Evolutionary conservation across 2,797 vertebrate species (phyloP), one percentile per base, ranked within the genome.

Genomic region (Myiothlypis coronata): DNA sequence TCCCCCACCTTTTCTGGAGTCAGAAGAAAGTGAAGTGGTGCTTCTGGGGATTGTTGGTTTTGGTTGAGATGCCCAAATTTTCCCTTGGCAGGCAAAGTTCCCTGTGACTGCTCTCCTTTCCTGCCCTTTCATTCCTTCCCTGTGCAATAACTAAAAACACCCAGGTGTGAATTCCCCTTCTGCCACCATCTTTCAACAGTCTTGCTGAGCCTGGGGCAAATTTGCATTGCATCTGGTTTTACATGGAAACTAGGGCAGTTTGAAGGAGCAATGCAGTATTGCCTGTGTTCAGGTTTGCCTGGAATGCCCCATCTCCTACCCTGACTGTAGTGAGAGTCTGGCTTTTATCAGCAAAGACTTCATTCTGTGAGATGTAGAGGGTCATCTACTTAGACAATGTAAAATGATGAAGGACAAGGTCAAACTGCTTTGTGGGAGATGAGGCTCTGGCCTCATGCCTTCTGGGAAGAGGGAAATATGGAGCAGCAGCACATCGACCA

Each of bases 311-410:
- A 2, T 67, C 19, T 86, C 0, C 2, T 20, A 44, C 19, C 4
- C 23, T 5, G 14, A 22, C 37, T 84, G 18, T 21, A 20, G n/a
- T 0, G 0, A 63, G 28, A 27, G 0, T n/a, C 64, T 32, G 61
- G 53, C 32, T 87, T 82, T 89, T 37, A 32, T 49, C 27, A 50
- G 43, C 1, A 8, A 44, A 43, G 57, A 26, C 27, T 80, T 74
- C 1, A 27, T 59, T 35, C 19, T 63, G 26, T 52, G 34, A 24
- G 41, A 11, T 2, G 3, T 19, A 15, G 30, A 39, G 37, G 37
- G 43, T 28, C 3, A 0, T 50, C 44, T 77, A 6, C 8, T 83
- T 34, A 35, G 13, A 20, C 12, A 23, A 1, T 35, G 18, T n/a
- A 27, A 67, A 84, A 18, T 53, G 30, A 44, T 20, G 5, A 12